Base-by-base conservation (phyloP, 1,140 invertebrate species). In the Brachionus angularis region DNA sequence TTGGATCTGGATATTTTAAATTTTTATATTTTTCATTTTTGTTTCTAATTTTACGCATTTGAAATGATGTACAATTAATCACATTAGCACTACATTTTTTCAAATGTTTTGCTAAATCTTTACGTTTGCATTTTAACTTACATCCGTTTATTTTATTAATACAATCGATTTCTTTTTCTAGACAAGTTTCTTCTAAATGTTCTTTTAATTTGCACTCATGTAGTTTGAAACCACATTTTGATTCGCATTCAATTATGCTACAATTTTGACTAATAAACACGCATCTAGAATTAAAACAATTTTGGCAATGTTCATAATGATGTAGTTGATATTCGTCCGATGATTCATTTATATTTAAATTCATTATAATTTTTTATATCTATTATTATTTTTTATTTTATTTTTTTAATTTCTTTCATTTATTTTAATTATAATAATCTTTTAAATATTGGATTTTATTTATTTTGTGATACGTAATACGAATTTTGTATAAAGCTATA, bases 161-260 rank as follows among this genome's bases (percentile, higher is more conserved):
- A 27, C 62, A 67, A 0, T 44, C 12, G 18, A 67, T 3, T 14
- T 47, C 42, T 8, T 21, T n/a, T 3, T 47, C 12, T 1, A 10
- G 16, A n/a, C 62, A 67, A 8, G 42, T 67, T 0, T 67, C 47
- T 21, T 16, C 5, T 33, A 67, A 47, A 14, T 67, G 62, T 14
- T 67, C 62, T 16, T 8, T 7, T 46, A 47, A 16, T n/a, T 67
- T 67, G 31, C 62, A 67, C 7, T 47, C 42, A 16, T 67, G 62
- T 7, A 67, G 29, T 8, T 5, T 21, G 18, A 31, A 34, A 18
- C 42, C 42, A 27, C 62, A 67, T 29, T 50, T 67, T 1, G 33
- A 21, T 0, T 39, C 16, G 8, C 62, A 67, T 8, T 7, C 25
- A 2, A 64, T 18, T 5, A 64, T 21, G 3, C 0, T 3, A 31